These are phyloP conservation scores for Hozukius guyotensis DNA, from an alignment of 2,797 vertebrate genomes.

Conservation along the genomic window DNA sequence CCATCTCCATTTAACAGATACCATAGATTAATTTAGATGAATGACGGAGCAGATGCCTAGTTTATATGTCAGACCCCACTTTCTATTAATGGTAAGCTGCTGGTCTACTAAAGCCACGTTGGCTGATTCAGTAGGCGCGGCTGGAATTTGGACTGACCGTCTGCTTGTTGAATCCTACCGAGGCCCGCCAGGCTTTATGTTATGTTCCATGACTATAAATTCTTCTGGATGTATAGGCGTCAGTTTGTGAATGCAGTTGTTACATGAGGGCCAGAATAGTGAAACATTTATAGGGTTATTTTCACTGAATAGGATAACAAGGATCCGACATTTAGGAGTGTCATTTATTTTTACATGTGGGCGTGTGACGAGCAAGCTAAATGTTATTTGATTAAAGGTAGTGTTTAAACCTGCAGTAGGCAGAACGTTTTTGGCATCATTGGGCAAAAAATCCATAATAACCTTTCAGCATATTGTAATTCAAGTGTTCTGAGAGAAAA, in stretches of 20 bases:
- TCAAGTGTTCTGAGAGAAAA: too few relatives aligned
- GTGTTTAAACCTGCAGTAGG: too few relatives aligned
- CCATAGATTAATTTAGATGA: slow-evolving; percentile 61
- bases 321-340: background rate
- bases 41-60: slow-evolving; percentile 43
- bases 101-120: slow-evolving; percentile 33
- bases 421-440: too few relatives aligned
- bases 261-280: background rate
- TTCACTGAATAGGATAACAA: slow-evolving; percentile 27
- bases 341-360: background rate
- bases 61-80: slow-evolving; percentile 21
- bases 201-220: slow-evolving; percentile 29
- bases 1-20: slow-evolving; percentile 59
- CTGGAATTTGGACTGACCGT: slow-evolving; percentile 31
- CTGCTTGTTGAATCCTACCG: slow-evolving; percentile 14
- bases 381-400: background rate
- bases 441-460: too few relatives aligned
- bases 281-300: slow-evolving; percentile 20
- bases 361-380: background rate
- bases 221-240: slow-evolving; percentile 8
- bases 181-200: slow-evolving; percentile 17
- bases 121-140: slow-evolving; percentile 14
- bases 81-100: slow-evolving; percentile 49
- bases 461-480: too few relatives aligned
- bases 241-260: slow-evolving; percentile 26